Evolutionary conservation across 2,113 vertebrate genomes (phyloP).

Genomic region (pig (Sus scrofa)): DNA sequence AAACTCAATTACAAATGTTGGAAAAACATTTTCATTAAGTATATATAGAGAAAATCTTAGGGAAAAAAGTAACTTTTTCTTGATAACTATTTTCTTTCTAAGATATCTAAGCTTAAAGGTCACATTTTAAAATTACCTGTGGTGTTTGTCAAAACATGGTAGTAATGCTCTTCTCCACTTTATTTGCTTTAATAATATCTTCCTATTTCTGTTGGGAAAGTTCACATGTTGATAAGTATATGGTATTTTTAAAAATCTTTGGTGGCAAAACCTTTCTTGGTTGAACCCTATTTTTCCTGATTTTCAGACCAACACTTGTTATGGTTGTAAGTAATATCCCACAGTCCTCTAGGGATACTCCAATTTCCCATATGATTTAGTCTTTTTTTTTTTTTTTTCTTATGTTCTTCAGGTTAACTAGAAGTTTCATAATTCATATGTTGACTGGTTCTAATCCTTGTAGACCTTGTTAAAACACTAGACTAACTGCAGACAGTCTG

Average conservation of each 20-base stretch:
- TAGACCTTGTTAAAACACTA: conserved; percentile 72
- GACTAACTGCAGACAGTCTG: conserved; percentile 59
- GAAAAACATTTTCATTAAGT: not conserved
- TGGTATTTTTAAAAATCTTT: not conserved
- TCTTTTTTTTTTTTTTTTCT: conserved; percentile 16
- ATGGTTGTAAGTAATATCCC: not conserved
- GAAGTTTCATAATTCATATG: conserved; percentile 56
- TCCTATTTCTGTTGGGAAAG: not conserved
- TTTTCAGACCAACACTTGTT: not conserved
- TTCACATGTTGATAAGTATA: not conserved
- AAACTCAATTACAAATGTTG: not conserved
- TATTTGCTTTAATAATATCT: not conserved
- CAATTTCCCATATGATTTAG: not conserved
- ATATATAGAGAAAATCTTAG: not conserved
- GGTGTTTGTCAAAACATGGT: not conserved
- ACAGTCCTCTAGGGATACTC: not conserved
- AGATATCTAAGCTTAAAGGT: not conserved
- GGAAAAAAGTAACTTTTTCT: not conserved
- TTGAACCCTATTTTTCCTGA: not conserved
- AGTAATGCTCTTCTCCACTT: not conserved
- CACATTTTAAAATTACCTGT: not conserved
- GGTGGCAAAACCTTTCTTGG: not conserved
- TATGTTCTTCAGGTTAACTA: conserved; percentile 42
- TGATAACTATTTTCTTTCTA: not conserved
- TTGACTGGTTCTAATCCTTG: conserved; percentile 71